Base-by-base conservation (phyloP, 2,113 vertebrate species). In the Calypte anna region DNA sequence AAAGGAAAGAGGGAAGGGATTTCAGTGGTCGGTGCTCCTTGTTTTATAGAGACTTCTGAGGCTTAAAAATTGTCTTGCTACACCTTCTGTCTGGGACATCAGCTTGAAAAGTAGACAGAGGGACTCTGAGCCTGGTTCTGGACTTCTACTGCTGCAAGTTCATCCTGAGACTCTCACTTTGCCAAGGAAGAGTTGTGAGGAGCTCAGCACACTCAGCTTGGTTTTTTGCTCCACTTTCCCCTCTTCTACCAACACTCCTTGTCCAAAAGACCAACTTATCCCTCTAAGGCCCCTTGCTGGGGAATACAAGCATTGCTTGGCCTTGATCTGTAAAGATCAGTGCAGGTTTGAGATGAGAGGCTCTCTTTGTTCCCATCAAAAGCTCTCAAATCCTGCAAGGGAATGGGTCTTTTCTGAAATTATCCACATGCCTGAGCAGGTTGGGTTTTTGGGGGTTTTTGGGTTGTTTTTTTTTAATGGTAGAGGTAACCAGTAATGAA, bases 281-380 rank as follows among this genome's bases (percentile, higher is more conserved):
- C 44, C 66, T 93, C 78, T 36, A 48, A 81, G n/a, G 6, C 30
- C 23, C 69, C 80, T 84, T 92, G 48, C 61, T 89, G 79, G 54
- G 80, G 69, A 68, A 50, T 75, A 48, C 83, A 82, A 78, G 44
- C 17, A 2, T 68, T 61, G 40, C 18, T 80, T 88, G 36, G 40
- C 73, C 69, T 93, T 88, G 73, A 57, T 86, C 72, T 70, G 48
- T 9, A 23, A 30, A 50, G 46, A 78, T 78, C 33, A 67, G 7
- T 59, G 30, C 27, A 61, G 51, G 21, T 43, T 50, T 72, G 74
- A 91, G 61, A 51, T 85, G 81, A 87, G 77, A 95, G 13, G 28
- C 4, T 73, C 72, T 62, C 81, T 95, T 91, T 88, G n/a, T 89
- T 96, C 54, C 61, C 30, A 55, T 73, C 54, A 64, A 87, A 93